Conservation (phyloP, 1,140 invertebrate genomes). For the Thereuonema tuberculata region DNA sequence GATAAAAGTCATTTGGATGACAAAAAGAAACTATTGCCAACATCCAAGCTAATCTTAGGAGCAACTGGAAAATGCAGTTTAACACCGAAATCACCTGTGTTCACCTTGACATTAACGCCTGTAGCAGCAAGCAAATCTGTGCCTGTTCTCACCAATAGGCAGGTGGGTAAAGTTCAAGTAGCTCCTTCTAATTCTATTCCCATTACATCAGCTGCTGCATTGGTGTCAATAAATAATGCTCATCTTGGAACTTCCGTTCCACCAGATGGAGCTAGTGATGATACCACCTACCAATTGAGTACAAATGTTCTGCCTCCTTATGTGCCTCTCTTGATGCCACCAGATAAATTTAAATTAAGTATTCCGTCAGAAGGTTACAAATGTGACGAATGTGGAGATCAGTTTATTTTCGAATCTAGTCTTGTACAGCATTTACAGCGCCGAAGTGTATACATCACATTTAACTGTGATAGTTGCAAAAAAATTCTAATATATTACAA, state of each 20-base stretch:
- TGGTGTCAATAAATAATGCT: neutral
- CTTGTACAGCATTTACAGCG: conserved; percentile 20
- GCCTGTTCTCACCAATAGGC: neutral
- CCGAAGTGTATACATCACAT: conserved; percentile 23
- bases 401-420: conserved; percentile 23
- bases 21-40: neutral
- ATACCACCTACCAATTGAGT: conserved; percentile 12
- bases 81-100: neutral
- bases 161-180: neutral
- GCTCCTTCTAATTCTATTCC: neutral
- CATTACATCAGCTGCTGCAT: neutral
- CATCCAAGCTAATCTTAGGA: conserved; percentile 2
- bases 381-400: conserved; percentile 27
- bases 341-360: conserved; percentile 15
- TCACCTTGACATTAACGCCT: neutral
- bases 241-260: neutral
- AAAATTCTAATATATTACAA: conserved; percentile 23
- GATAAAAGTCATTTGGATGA: too few species aligned
- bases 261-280: neutral
- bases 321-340: conserved; percentile 11
- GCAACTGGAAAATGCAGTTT: neutral
- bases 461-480: conserved; percentile 25
- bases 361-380: conserved; percentile 11
- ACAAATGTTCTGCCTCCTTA: conserved; percentile 18
- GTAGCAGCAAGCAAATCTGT: neutral